phyloP scores from a whole-genome alignment of 2,888 invertebrate species.

The Hoplodrina ambigua region DNA sequence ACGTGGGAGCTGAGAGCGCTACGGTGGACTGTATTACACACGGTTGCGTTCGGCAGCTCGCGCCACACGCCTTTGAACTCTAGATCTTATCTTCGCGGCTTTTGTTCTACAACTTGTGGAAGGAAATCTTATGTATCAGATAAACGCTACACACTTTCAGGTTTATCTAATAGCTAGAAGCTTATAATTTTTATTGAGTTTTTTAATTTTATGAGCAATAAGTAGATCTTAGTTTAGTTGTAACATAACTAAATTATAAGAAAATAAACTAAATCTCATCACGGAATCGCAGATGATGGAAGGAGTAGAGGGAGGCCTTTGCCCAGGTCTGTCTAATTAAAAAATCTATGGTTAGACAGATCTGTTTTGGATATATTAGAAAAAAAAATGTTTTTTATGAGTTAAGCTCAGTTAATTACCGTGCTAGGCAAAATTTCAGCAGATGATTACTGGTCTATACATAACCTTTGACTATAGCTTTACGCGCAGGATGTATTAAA shows the following conservation, averaged over 20 bases:
- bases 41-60: conserved; percentile 83
- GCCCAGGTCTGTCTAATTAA: too few relatives aligned
- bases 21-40: conserved; percentile 84
- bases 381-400: not conserved
- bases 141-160: conserved; percentile 18
- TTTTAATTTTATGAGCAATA: not conserved
- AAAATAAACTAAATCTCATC: too few relatives aligned
- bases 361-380: too few relatives aligned
- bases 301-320: too few relatives aligned
- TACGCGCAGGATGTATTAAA: too few relatives aligned
- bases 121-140: conserved; percentile 52
- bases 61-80: conserved; percentile 71
- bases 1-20: conserved; percentile 67
- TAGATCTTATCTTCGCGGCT: conserved; percentile 58
- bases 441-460: too few relatives aligned
- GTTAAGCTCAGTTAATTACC: not conserved
- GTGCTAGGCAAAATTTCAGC: too few relatives aligned
- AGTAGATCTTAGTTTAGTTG: too few relatives aligned
- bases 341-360: too few relatives aligned
- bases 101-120: conserved; percentile 56
- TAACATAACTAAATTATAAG: too few relatives aligned
- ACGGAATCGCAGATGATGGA: too few relatives aligned
- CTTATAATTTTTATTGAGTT: not conserved
- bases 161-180: conserved; percentile 4
- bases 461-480: too few relatives aligned